These are phyloP conservation scores for Teleiodes luculella DNA, from an alignment of 2,888 invertebrate species.

Conservation along the genomic window DNA sequence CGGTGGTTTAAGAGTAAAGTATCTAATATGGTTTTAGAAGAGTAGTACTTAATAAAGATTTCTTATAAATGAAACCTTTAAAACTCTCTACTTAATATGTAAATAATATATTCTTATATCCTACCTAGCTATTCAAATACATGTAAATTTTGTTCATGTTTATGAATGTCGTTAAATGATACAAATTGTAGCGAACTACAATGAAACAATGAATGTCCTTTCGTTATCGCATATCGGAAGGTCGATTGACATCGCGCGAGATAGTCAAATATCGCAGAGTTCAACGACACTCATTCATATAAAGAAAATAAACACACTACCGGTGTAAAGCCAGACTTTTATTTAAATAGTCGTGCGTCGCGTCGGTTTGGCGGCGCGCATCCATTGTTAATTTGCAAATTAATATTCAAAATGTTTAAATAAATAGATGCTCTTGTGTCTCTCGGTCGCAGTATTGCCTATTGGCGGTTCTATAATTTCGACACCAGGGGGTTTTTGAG, in stretches of 20 bases:
- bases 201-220: background rate
- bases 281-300: background rate
- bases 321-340: constrained; percentile 1
- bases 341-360: background rate
- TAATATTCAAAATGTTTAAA: background rate
- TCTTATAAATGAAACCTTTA: no score
- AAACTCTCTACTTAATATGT: no score
- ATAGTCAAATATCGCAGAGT: constrained; percentile 1
- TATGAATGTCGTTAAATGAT: background rate
- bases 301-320: background rate
- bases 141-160: background rate
- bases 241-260: background rate
- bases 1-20: no score
- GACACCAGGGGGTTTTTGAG: no score
- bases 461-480: no score
- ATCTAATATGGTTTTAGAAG: no score
- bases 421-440: no score
- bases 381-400: background rate
- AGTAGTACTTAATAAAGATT: no score
- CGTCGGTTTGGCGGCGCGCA: background rate
- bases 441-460: no score
- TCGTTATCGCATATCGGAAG: background rate
- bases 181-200: background rate
- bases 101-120: no score
- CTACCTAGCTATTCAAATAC: background rate